These are phyloP conservation scores for Turritopsis dohrnii DNA, from an alignment of 30 jellyfish, hydroid and myxozoan genomes.

Conservation along the genomic window DNA sequence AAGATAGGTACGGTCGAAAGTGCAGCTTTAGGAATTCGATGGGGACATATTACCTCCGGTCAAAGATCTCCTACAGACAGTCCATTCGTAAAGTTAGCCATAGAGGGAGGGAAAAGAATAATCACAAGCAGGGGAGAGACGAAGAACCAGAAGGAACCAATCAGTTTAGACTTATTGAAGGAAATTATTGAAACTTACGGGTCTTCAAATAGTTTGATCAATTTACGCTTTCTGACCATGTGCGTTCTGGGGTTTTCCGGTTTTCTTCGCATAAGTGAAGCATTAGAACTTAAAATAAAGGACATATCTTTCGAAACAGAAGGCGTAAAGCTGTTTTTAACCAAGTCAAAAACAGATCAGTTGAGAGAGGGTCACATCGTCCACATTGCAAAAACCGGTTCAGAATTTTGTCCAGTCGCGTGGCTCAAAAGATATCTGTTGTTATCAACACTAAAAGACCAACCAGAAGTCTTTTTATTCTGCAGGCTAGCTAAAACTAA, in stretches of 20 bases:
- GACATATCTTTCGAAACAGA: neutral
- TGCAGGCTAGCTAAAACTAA: neutral
- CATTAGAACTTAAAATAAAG: neutral
- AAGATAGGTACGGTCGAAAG: neutral
- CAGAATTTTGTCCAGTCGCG: neutral
- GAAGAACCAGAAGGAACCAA: neutral
- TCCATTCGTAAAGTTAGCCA: neutral
- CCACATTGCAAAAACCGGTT: neutral
- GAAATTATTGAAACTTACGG: neutral
- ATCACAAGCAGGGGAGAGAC: neutral
- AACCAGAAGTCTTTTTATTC: neutral
- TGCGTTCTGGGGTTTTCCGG: neutral
- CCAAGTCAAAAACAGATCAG: neutral
- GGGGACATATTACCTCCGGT: neutral
- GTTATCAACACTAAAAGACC: neutral
- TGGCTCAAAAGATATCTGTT: neutral
- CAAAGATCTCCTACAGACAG: neutral
- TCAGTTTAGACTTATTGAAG: neutral
- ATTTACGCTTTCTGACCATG: neutral
- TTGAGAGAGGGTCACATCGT: neutral
- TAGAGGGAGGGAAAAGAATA: neutral
- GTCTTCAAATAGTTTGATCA: too few species aligned
- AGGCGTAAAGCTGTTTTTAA: neutral
- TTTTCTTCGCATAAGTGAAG: neutral
- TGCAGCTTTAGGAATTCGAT: neutral